Conservation (phyloP, 64 coral and sea anemone species). For the Montipora capricornis region DNA sequence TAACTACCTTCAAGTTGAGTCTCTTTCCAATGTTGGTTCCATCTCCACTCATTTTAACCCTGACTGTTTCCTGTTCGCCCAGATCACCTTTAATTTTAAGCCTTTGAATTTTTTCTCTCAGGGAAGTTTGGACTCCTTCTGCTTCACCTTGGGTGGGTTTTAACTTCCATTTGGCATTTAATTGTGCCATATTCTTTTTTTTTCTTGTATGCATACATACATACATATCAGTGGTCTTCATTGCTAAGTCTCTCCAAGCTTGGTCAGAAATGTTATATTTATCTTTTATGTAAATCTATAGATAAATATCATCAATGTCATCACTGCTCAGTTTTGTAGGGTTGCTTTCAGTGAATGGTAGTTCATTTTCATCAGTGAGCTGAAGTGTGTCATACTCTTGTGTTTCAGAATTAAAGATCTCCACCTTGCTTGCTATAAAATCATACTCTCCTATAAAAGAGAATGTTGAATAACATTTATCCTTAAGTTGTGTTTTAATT, state of each 20-base stretch:
- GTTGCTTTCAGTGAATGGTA: no score
- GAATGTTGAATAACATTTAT: no score
- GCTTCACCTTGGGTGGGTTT: background rate
- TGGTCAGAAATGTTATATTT: conserved; percentile 32
- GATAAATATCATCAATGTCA: conserved; percentile 23
- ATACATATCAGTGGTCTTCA: background rate
- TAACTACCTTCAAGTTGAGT: background rate
- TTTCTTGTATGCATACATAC: background rate
- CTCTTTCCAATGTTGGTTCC: conserved; percentile 5
- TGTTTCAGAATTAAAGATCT: no score
- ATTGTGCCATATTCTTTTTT: background rate
- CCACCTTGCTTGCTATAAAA: no score
- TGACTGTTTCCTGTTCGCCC: background rate
- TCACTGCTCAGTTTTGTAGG: no score
- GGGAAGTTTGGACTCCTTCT: background rate
- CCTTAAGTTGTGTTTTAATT: no score
- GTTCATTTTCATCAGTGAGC: no score
- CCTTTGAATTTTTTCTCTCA: background rate
- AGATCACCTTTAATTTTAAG: background rate
- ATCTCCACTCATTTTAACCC: background rate
- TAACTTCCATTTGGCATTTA: conserved; percentile 17
- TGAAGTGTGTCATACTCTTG: no score
- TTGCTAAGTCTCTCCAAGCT: conserved; percentile 12
- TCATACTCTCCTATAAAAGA: no score
- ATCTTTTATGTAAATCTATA: background rate